These are phyloP conservation scores for Falco punctatus DNA, from an alignment of 2,113 vertebrate species.

Conservation along the genomic window DNA sequence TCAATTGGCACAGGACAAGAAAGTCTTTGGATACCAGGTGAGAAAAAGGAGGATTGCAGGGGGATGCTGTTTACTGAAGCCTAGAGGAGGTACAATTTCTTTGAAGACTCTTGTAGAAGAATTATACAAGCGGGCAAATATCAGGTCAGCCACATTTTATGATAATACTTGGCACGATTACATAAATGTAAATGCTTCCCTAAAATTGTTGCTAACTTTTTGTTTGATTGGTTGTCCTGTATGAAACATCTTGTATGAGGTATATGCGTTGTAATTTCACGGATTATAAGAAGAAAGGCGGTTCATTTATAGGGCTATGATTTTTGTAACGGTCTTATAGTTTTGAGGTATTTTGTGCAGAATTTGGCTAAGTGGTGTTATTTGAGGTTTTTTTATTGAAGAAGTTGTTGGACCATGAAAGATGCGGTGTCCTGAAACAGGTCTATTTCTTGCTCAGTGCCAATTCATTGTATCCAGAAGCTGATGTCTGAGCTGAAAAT, in stretches of 20 bases:
- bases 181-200: background rate
- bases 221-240: background rate
- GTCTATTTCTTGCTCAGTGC: background rate
- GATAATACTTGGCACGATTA: background rate
- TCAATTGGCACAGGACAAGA: background rate
- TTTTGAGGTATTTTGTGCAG: background rate
- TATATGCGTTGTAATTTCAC: background rate
- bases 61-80: background rate
- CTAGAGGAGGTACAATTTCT: background rate
- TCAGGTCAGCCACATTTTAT: background rate
- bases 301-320: background rate
- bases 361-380: background rate
- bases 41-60: background rate
- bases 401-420: background rate
- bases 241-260: background rate
- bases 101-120: background rate
- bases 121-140: background rate
- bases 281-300: background rate
- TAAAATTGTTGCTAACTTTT: background rate
- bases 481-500: conserved; percentile 26
- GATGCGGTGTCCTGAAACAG: background rate
- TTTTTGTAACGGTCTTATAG: background rate
- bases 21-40: background rate
- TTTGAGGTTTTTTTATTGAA: background rate
- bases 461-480: background rate